Base-by-base conservation (phyloP, 2,113 vertebrate genomes). In the Rousettus leschenaultii region DNA sequence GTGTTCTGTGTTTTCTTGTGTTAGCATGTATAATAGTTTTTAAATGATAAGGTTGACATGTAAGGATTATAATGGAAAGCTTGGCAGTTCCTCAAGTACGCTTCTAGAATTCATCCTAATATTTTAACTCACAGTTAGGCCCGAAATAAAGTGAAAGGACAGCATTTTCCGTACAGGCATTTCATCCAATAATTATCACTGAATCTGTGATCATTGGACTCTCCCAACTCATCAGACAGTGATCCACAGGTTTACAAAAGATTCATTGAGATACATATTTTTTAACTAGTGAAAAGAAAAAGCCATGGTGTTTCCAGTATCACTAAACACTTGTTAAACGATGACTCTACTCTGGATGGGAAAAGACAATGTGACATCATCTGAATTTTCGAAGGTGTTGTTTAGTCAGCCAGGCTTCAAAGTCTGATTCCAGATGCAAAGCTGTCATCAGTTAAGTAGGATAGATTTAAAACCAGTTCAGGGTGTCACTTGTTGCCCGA, bases 11-110 rank as follows among this genome's bases (percentile, higher is more conserved):
- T 82, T 28, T 79, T 90, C 63, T 84, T 77, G 8, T 68, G 61
- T 48, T 73, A 79, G 77, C 24, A 94, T 35, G 45, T 22, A 33
- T n/a, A 86, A 82, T 43, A 35, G 78, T 95, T 84, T 96, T 63
- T 18, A 85, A 55, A 86, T 63, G 71, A 90, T 94, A 80, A 91
- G 35, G 21, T 38, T 66, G 92, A 98, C 98, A 97, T 96, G 91
- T 95, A 97, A 89, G 95, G 97, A 98, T 98, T 97, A 95, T 98
- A 98, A 98, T 98, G 97, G 98, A 98, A 98, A 98, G 93, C 91
- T 97, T 98, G 98, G 98, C 98, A 97, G 85, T 86, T 22, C 33
- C 55, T 98, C 97, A 98, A 98, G 71, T n/a, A 89, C 1, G 28
- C 94, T 77, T 84, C 97, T 97, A 95, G 98, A 97, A 97, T 96